phyloP scores from a whole-genome alignment of 2,797 vertebrate genomes.

The Coracias cyanogaster region DNA sequence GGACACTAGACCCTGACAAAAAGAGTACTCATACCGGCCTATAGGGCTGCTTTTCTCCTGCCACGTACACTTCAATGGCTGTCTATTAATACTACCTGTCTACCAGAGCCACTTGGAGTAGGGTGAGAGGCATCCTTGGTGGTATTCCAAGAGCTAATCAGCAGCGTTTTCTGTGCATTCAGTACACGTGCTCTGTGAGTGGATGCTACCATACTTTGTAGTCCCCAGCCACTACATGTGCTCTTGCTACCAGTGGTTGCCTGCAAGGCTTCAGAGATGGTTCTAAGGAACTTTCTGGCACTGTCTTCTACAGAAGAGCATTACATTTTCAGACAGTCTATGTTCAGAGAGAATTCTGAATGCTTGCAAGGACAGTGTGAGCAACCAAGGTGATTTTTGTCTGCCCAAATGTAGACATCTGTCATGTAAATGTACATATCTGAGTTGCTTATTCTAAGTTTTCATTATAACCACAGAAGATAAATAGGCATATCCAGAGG shows the following conservation, averaged over 20 bases:
- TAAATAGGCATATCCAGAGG: not conserved
- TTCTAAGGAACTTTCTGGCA: not conserved
- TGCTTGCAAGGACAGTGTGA: not conserved
- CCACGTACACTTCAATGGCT: not conserved
- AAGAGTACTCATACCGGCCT: not conserved
- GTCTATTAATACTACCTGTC: not conserved
- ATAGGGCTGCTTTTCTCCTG: not conserved
- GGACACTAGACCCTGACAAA: not conserved
- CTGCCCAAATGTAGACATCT: not conserved
- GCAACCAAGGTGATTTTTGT: not conserved
- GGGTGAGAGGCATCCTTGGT: not conserved
- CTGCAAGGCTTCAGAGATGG: not conserved
- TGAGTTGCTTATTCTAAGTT: not conserved
- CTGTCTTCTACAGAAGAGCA: not conserved
- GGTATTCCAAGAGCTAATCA: not conserved
- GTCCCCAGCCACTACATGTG: too few relatives aligned
- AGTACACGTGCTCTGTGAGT: not conserved
- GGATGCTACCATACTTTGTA: not conserved
- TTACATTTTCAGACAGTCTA: not conserved
- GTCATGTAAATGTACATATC: not conserved
- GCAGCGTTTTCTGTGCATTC: not conserved
- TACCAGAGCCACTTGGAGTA: accelerated
- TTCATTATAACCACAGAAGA: not conserved
- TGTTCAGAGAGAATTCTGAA: not conserved
- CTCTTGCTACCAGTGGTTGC: not conserved